Evolutionary conservation across 2,888 invertebrate species (phyloP).

Genomic region (Ferrisia virgata): DNA sequence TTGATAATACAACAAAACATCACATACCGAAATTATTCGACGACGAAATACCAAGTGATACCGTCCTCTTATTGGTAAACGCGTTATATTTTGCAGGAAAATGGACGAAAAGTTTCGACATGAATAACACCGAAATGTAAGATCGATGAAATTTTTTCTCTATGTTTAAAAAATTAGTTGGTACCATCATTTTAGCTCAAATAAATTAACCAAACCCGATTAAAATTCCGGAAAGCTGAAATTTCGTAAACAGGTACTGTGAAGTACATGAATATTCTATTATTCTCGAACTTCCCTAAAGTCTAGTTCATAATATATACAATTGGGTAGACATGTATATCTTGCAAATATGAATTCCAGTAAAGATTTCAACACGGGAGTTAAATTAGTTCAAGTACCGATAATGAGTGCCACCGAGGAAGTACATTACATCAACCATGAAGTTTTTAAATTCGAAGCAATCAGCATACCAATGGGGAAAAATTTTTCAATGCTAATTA

Average conservation of each 20-base stretch:
- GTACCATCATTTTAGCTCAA: too few relatives aligned
- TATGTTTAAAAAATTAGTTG: not conserved
- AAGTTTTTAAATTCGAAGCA: constrained; percentile 54
- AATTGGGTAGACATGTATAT: too few relatives aligned
- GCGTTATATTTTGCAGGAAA: constrained; percentile 70
- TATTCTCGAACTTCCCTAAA: too few relatives aligned
- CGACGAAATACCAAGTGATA: constrained; percentile 57
- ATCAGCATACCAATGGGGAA: constrained; percentile 54
- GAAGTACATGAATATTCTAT: too few relatives aligned
- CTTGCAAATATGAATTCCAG: not conserved
- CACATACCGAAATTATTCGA: constrained; percentile 61
- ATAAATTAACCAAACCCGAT: too few relatives aligned
- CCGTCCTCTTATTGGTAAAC: constrained; percentile 64
- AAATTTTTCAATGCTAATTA: constrained; percentile 55
- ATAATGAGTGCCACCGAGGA: constrained; percentile 66
- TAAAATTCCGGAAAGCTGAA: too few relatives aligned
- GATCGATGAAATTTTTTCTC: constrained; percentile 13
- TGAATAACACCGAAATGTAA: constrained; percentile 60
- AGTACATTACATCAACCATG: constrained; percentile 60
- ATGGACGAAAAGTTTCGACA: constrained; percentile 66
- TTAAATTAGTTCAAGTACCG: constrained; percentile 54
- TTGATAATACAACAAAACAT: constrained; percentile 60
- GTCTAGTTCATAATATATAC: too few relatives aligned
- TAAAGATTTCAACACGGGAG: not conserved
- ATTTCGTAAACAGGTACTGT: too few relatives aligned